Evolutionary conservation across 2,888 invertebrate genomes (phyloP).

Genomic region (Drosophila kanekoi): DNA sequence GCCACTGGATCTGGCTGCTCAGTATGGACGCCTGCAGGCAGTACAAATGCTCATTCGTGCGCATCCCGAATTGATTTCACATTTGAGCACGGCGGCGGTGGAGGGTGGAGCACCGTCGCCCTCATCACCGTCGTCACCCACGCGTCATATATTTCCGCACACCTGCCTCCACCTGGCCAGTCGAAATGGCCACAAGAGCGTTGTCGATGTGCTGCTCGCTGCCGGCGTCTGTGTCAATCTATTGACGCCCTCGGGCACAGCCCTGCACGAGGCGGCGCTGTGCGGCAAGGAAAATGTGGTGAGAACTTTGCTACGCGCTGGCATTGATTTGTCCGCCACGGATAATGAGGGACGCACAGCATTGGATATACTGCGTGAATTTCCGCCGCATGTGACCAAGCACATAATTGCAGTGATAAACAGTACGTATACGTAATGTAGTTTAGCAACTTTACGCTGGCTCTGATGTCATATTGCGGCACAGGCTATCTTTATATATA

Average conservation of each 20-base stretch:
- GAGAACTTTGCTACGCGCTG: constrained; percentile 91
- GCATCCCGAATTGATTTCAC: constrained; percentile 93
- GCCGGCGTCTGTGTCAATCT: constrained; percentile 96
- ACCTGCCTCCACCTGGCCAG: constrained; percentile 98
- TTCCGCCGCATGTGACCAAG: constrained; percentile 94
- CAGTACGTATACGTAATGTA: constrained; percentile 87
- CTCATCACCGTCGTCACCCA: constrained; percentile 76
- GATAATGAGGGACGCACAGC: constrained; percentile 94
- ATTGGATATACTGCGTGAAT: constrained; percentile 93
- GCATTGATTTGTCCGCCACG: constrained; percentile 92
- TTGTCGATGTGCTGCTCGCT: constrained; percentile 92
- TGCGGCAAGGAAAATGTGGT: constrained; percentile 96
- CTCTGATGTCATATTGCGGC: neutral
- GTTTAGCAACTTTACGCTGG: neutral
- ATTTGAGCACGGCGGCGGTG: constrained; percentile 86
- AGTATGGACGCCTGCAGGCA: constrained; percentile 93
- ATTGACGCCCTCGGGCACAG: constrained; percentile 93
- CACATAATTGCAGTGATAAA: constrained; percentile 94
- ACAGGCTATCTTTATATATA: neutral
- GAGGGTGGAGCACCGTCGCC: constrained; percentile 69
- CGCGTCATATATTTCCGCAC: constrained; percentile 85
- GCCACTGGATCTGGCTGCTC: constrained; percentile 96
- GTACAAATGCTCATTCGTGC: constrained; percentile 94
- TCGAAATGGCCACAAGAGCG: constrained; percentile 94
- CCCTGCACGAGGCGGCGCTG: constrained; percentile 96